These are phyloP conservation scores for Andricus curvator DNA, from an alignment of 2,888 invertebrate species.

Conservation along the genomic window DNA sequence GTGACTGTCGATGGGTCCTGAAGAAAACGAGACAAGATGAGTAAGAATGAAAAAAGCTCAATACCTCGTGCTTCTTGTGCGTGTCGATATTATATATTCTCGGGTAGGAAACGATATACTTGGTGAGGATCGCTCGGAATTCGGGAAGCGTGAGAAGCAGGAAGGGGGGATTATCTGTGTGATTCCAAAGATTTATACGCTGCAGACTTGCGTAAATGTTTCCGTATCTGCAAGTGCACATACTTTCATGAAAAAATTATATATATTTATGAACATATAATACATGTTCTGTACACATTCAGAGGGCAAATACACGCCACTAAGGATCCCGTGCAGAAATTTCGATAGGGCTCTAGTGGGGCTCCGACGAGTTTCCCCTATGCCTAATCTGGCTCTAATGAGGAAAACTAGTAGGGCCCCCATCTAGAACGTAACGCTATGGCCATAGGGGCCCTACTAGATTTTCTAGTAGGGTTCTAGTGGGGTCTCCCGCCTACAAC, in stretches of 20 bases:
- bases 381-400: no score
- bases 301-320: not conserved
- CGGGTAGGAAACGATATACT: not conserved
- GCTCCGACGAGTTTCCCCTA: no score
- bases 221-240: not conserved
- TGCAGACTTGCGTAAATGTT: not conserved
- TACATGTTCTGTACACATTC: not conserved
- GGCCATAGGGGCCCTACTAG: no score
- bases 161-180: not conserved
- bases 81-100: conserved; percentile 1
- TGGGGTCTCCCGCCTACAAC: no score
- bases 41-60: not conserved
- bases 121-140: not conserved
- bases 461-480: no score
- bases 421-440: no score
- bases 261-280: not conserved
- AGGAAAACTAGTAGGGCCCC: no score
- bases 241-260: not conserved
- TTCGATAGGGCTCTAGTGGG: no score
- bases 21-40: conserved; percentile 10
- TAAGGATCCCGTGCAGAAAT: no score
- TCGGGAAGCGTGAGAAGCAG: not conserved
- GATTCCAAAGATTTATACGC: not conserved
- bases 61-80: not conserved
- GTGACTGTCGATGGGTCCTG: conserved; percentile 3